phyloP scores from a whole-genome alignment of 2,797 vertebrate species.

The Cichlasoma orientale region DNA sequence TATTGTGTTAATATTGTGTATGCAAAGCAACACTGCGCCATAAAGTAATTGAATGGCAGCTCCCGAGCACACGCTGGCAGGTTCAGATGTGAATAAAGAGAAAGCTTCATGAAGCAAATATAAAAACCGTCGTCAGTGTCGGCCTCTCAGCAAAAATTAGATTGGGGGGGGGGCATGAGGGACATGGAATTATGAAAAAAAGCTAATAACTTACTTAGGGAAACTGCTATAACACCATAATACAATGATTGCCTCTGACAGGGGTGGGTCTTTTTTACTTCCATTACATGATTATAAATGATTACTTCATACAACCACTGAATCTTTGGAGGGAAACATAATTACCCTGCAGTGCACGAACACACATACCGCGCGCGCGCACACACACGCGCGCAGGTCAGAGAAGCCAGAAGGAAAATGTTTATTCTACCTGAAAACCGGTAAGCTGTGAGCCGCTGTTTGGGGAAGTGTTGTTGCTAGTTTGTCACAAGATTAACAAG shows the following conservation, averaged over 20 bases:
- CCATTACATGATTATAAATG: background rate
- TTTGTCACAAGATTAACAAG: background rate
- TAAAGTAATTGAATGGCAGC: background rate
- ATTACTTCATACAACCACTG: background rate
- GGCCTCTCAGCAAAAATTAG: fast-evolving
- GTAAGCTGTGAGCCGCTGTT: background rate
- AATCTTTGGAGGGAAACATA: background rate
- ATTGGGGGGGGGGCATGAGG: background rate
- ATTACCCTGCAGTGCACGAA: background rate
- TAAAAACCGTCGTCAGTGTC: background rate
- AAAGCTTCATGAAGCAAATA: background rate
- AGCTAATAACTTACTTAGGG: background rate
- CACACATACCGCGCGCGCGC: background rate
- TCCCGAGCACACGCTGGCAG: background rate
- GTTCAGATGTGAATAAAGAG: background rate
- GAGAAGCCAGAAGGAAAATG: background rate
- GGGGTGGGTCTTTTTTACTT: background rate
- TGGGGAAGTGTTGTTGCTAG: background rate
- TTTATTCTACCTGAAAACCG: fast-evolving
- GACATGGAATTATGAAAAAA: background rate
- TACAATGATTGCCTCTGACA: background rate
- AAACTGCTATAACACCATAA: background rate
- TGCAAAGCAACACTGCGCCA: background rate
- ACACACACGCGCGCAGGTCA: background rate
- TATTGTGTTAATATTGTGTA: background rate